Base-by-base conservation (phyloP, 2,888 invertebrate genomes). In the Drosophila pegasa region DNA sequence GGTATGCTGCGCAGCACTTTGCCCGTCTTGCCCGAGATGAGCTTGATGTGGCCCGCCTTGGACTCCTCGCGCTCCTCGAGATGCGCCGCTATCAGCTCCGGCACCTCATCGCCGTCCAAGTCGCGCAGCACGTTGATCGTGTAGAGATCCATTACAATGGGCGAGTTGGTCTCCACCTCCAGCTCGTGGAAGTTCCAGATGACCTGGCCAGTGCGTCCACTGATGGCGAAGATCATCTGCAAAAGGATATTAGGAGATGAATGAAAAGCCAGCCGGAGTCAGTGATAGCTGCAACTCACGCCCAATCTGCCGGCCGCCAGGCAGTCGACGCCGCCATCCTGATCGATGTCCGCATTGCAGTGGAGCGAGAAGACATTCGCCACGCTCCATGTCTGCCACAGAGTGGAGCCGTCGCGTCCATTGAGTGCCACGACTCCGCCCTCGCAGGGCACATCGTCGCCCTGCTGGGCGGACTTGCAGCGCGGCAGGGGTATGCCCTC, bases 401-500 rank as follows among this genome's bases (percentile, higher is more conserved):
- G 82, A n/a, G 94, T 93, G 33, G 93, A 92, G 1, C 97, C 97
- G 40, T 93, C 95, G 25, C 87, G 90, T 0, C 97, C 97, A 90
- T 96, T 94, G n/a, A 97, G 88, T 0, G 96, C 96, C 73, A 96
- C 92, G 10, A 96, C 93, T 8, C 97, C 96, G 5, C 96, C 97
- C 71, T 95, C 94, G 89, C 97, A 97, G 56, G 94, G 93, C 10
- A 95, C 94, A 51, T 94, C 94, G 87, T 96, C 95, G 1, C 84
- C 89, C 65, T 95, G 93, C 69, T 94, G 94, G 83, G 96, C 95
- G 50, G 94, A 93, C 72, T 93, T 93, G 74, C 94, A 93, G 22
- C 93, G 93, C 0, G 93, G 93, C 74, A 95, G 89, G 2, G 93
- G 92, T 71, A 94, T 93, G 43, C 94, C 94, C 88, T 95, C 95